Percentiles rank a stretch among this genome's conserved stretches.
Evolutionary conservation across 2,113 vertebrate genomes (phyloP).

Genomic region (Heloderma charlesbogerti): DNA sequence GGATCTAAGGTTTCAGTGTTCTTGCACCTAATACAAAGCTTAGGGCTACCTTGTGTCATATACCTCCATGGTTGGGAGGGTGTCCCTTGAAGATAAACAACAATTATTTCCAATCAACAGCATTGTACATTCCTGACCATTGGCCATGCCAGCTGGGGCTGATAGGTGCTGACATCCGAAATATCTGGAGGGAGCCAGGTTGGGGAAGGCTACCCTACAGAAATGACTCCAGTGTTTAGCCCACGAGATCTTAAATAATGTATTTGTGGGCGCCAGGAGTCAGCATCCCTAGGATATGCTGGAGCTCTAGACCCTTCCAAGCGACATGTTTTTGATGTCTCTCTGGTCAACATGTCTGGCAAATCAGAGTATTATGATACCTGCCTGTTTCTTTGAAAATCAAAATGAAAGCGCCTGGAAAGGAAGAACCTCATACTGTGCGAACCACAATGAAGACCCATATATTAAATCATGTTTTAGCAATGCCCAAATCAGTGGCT

Average conservation of each 20-base stretch:
- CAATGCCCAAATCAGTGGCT: rapidly evolving
- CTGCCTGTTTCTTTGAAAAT: not conserved
- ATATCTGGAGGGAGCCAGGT: too few relatives aligned
- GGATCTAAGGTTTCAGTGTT: too few relatives aligned
- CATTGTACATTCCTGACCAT: too few relatives aligned
- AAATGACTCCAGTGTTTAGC: not conserved
- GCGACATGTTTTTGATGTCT: not conserved
- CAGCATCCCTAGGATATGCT: not conserved
- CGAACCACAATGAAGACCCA: not conserved
- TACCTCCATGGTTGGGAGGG: too few relatives aligned
- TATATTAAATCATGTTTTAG: conserved; percentile 2
- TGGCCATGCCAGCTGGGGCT: too few relatives aligned
- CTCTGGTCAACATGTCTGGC: not conserved
- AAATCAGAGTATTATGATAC: not conserved
- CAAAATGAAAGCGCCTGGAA: conserved; percentile 3
- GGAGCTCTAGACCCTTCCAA: not conserved
- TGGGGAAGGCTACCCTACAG: too few relatives aligned
- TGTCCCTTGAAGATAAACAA: too few relatives aligned
- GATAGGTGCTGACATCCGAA: too few relatives aligned
- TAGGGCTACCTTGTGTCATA: too few relatives aligned
- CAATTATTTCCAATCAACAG: too few relatives aligned
- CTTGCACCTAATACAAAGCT: too few relatives aligned
- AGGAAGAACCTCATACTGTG: not conserved
- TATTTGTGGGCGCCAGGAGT: too few relatives aligned
- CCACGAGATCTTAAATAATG: not conserved